Percentiles rank a stretch among this genome's conserved stretches.
Conservation (phyloP, 92 coral and sea anemone species). For the Siderastrea siderea region DNA sequence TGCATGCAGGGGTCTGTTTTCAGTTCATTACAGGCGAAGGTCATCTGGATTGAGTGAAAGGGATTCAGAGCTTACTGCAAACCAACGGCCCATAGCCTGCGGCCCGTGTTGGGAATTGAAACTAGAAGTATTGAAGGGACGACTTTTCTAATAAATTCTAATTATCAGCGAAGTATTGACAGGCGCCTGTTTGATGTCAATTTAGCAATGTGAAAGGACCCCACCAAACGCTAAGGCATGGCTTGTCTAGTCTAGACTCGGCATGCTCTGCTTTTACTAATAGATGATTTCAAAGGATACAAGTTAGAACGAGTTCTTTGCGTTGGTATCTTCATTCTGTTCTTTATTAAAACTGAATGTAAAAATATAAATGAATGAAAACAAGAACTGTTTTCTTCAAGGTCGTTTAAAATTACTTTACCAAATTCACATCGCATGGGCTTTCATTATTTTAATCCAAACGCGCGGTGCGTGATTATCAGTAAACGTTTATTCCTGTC, state of each 20-base stretch:
- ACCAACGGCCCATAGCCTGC: not conserved
- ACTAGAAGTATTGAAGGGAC: slow-evolving; percentile 1
- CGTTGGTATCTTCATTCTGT: slow-evolving; percentile 26
- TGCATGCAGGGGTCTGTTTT: not conserved
- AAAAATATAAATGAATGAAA: slow-evolving; percentile 2
- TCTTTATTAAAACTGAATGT: slow-evolving; percentile 5
- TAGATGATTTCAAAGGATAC: not conserved
- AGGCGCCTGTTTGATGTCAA: slow-evolving; percentile 25
- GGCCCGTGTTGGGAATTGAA: not conserved
- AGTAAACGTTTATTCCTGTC: not conserved
- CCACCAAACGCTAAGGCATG: slow-evolving; percentile 24
- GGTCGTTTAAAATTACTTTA: slow-evolving; percentile 12
- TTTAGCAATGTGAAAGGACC: slow-evolving; percentile 19
- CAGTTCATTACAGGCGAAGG: not conserved
- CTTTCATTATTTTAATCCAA: not conserved
- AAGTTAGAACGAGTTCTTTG: slow-evolving; percentile 13
- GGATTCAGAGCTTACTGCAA: not conserved
- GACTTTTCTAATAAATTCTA: not conserved
- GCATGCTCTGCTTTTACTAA: not conserved
- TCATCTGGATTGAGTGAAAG: not conserved
- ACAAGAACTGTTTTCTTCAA: slow-evolving; percentile 25
- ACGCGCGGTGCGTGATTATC: not conserved
- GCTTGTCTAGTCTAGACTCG: not conserved
- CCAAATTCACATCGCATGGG: not conserved
- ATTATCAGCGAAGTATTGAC: slow-evolving; percentile 19